These are phyloP conservation scores for Perca fluviatilis DNA, from an alignment of 2,113 vertebrate species.

Conservation along the genomic window DNA sequence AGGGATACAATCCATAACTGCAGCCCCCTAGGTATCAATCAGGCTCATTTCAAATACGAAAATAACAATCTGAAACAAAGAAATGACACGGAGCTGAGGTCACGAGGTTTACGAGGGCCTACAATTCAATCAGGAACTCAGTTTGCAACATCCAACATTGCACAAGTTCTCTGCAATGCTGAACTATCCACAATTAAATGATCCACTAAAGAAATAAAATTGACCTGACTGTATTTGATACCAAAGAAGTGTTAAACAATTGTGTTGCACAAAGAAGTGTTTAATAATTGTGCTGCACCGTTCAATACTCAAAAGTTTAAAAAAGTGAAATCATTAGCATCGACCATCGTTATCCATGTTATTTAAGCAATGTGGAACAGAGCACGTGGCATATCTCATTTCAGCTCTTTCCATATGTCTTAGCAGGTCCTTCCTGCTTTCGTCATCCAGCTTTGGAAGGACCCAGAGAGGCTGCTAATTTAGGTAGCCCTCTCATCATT, in stretches of 20 bases:
- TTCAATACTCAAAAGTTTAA: slow-evolving; percentile 2
- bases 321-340: slow-evolving; percentile 6
- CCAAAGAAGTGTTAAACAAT: neutral
- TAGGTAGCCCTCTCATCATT: slow-evolving; percentile 47
- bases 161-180: neutral
- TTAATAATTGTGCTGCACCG: neutral
- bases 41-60: slow-evolving; percentile 38
- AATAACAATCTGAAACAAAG: slow-evolving; percentile 49
- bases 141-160: slow-evolving; percentile 28
- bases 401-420: slow-evolving; percentile 18
- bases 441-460: slow-evolving; percentile 18
- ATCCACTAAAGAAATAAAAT: neutral
- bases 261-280: neutral
- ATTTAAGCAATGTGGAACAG: slow-evolving; percentile 21
- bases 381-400: neutral
- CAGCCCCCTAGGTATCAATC: slow-evolving; percentile 23
- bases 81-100: slow-evolving; percentile 47
- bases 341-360: neutral
- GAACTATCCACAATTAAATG: neutral
- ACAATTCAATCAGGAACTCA: slow-evolving; percentile 51
- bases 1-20: slow-evolving; percentile 48
- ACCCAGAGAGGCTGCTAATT: slow-evolving; percentile 41
- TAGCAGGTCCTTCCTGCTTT: slow-evolving; percentile 19
- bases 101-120: slow-evolving; percentile 29
- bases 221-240: neutral